Conservation (phyloP, 2,797 vertebrate species). For the Nasua narica region DNA sequence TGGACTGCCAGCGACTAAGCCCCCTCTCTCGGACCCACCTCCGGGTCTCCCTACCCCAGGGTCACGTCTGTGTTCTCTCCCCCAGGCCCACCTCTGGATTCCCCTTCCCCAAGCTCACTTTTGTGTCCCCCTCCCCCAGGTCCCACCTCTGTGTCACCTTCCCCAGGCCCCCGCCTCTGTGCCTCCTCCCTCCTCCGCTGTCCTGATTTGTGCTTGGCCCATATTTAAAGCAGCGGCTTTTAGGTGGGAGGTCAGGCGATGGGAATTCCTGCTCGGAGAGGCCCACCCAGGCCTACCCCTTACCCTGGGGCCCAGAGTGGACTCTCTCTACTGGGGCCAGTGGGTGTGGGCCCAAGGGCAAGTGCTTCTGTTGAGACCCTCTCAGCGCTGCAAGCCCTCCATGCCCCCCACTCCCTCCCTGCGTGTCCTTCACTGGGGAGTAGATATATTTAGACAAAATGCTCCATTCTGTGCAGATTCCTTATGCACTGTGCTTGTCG, state of each 20-base stretch:
- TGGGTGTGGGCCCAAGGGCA: not conserved
- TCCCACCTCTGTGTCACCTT: not conserved
- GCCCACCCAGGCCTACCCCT: not conserved
- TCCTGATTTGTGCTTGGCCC: slow-evolving; percentile 68
- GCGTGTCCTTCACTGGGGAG: not conserved
- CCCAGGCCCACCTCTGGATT: not conserved
- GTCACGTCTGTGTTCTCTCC: not conserved
- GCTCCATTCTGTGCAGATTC: slow-evolving; percentile 38
- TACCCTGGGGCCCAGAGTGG: too few species aligned
- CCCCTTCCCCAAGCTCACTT: not conserved
- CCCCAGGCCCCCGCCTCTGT: not conserved
- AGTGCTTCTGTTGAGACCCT: not conserved
- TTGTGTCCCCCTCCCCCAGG: not conserved
- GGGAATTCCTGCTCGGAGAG: not conserved
- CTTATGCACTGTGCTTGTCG: not conserved
- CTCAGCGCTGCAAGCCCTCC: not conserved
- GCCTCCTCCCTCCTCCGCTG: slow-evolving; percentile 48
- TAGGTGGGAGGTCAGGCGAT: not conserved
- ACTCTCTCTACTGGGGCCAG: not conserved
- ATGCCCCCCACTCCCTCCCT: not conserved
- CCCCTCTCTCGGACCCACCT: not conserved
- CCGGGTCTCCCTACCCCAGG: not conserved
- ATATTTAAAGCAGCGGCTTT: slow-evolving; percentile 47
- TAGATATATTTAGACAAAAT: slow-evolving; percentile 66
- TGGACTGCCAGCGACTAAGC: not conserved